Evolutionary conservation across 2,113 vertebrate species (phyloP).

Genomic region (Monopterus albus): DNA sequence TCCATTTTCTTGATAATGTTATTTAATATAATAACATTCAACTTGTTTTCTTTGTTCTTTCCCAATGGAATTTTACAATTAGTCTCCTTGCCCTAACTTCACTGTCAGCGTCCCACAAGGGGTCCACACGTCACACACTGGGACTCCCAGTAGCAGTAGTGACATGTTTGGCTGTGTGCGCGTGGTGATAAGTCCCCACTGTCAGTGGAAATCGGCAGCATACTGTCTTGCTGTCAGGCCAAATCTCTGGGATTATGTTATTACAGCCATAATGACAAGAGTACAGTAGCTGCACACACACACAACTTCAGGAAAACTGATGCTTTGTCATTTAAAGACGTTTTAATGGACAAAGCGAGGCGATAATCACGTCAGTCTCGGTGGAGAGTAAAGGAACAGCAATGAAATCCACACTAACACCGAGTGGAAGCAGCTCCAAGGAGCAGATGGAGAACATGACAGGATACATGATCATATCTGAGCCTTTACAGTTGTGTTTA

Average conservation of each 20-base stretch:
- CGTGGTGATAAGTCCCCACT: slow-evolving; percentile 57
- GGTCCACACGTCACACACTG: slow-evolving; percentile 6
- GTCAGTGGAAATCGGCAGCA: slow-evolving; percentile 67
- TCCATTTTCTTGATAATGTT: too few species aligned
- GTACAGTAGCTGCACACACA: slow-evolving; percentile 26
- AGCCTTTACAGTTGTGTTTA: not conserved
- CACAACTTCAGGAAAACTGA: not conserved
- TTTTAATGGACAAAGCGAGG: not conserved
- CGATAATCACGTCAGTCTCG: not conserved
- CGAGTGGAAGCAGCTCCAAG: not conserved
- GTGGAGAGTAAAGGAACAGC: not conserved
- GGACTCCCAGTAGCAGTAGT: not conserved
- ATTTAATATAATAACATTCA: too few species aligned
- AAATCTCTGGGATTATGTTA: slow-evolving; percentile 77
- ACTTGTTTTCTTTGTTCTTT: too few species aligned
- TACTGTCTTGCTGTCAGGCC: slow-evolving; percentile 67
- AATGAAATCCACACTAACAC: not conserved
- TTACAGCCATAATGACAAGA: slow-evolving; percentile 69
- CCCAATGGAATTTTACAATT: too few species aligned
- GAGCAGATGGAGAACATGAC: slow-evolving; percentile 16
- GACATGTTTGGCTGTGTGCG: slow-evolving; percentile 40
- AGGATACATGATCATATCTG: not conserved
- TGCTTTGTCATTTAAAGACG: slow-evolving; percentile 20
- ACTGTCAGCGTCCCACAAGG: not conserved
- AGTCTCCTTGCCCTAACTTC: too few species aligned